Base-by-base conservation (phyloP, 2,113 vertebrate species). In the Cyrtonyx montezumae region DNA sequence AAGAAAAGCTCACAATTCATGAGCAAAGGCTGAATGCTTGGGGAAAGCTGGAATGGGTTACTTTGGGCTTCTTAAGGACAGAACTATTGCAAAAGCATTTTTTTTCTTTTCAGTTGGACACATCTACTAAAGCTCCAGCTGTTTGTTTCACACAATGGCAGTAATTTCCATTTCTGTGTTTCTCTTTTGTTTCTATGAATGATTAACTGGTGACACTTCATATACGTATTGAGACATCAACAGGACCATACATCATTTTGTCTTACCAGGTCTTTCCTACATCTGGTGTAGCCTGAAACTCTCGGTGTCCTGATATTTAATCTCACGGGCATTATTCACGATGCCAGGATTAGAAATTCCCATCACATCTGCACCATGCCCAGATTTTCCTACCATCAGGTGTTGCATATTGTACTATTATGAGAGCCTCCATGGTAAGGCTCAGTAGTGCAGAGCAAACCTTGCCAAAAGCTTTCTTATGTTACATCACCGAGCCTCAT, bases 161-260 rank as follows among this genome's bases (percentile, higher is more conserved):
- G 19, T 48, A 28, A 75, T 94, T 93, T 40, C 76, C 83, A 36
- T 55, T 71, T 70, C 77, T 94, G 53, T 32, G 30, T 53, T 89
- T 62, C 65, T 78, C 68, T 45, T 86, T 46, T 85, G 86, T 96
- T 90, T 79, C 62, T 87, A 76, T 42, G 82, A 43, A 36, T 61
- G 56, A 75, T 79, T 82, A 93, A 88, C 73, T 59, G 78, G 56
- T 63, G 66, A 83, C 69, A 91, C 43, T 45, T 21, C 15, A 34
- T 28, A 73, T 49, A 34, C 80, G 20, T 65, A 66, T 37, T 84
- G 80, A 51, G 91, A 45, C 65, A 45, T 68, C 65, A 23, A 61
- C 89, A 91, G 62, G 53, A 46, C 32, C 90, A 75, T 42, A 28
- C 70, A 15, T 13, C 93, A 67, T 55, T 87, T 73, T 84, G 48